These are phyloP conservation scores for Oreotragus oreotragus DNA, from an alignment of 2,113 vertebrate species.

Conservation along the genomic window DNA sequence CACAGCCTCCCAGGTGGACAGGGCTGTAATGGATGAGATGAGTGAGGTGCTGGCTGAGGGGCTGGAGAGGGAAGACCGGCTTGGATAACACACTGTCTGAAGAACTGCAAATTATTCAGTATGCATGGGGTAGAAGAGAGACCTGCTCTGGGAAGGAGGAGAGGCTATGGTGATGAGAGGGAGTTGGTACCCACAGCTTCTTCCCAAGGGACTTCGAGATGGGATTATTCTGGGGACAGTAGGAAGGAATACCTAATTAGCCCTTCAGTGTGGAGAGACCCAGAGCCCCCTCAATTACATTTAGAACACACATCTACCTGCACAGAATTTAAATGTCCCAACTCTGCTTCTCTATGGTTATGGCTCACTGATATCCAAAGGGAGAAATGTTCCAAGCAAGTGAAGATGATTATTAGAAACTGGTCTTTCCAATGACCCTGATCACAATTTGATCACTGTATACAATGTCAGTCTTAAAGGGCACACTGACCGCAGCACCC, in stretches of 20 bases:
- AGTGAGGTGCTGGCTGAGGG: not conserved
- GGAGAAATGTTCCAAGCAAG: not conserved
- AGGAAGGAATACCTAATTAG: not conserved
- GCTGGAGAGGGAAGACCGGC: rapidly evolving
- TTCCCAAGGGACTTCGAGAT: not conserved
- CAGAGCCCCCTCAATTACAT: not conserved
- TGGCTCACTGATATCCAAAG: not conserved
- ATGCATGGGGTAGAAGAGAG: not conserved
- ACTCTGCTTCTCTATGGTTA: not conserved
- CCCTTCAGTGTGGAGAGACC: not conserved
- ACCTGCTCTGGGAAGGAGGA: not conserved
- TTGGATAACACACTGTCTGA: not conserved
- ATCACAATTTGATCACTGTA: not conserved
- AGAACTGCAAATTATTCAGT: not conserved
- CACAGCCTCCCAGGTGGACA: no score
- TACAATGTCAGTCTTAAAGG: not conserved
- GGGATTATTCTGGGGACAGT: not conserved
- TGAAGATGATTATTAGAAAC: not conserved
- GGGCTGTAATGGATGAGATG: rapidly evolving
- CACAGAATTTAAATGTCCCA: not conserved
- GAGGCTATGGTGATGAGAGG: not conserved
- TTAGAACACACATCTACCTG: not conserved
- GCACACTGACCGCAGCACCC: not conserved
- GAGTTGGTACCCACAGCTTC: not conserved
- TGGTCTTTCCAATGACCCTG: not conserved